phyloP scores from a whole-genome alignment of 53 echinoderm and acorn worm species.

The Holothuria scabra region DNA sequence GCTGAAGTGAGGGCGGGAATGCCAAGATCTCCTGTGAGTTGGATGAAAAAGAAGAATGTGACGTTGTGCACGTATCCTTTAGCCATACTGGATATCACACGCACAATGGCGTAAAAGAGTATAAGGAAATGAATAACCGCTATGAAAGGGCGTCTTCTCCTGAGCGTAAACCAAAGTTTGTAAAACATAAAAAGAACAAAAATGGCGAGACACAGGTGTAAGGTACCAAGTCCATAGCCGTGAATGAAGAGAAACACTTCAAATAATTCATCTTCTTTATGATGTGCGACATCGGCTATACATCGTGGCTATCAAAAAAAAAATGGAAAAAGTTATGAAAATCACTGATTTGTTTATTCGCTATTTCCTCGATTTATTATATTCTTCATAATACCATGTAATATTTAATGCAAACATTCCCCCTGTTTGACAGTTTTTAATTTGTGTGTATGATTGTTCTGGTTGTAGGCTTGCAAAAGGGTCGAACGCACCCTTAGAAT shows the following conservation, averaged over 20 bases:
- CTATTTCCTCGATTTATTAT: too few species aligned
- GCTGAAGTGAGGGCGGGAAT: constrained; percentile 28
- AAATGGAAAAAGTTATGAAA: neutral
- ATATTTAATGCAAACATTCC: too few species aligned
- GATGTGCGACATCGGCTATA: neutral
- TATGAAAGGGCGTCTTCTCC: constrained; percentile 8
- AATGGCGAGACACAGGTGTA: neutral
- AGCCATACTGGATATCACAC: neutral
- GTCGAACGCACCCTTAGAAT: too few species aligned
- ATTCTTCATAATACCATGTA: too few species aligned
- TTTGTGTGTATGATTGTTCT: too few species aligned
- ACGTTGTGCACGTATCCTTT: neutral
- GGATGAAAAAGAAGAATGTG: neutral
- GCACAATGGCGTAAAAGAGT: neutral
- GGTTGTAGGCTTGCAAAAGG: too few species aligned
- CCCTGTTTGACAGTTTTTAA: too few species aligned
- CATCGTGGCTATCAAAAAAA: neutral
- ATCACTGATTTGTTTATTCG: too few species aligned
- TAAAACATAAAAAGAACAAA: constrained; percentile 6
- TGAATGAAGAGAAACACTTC: neutral
- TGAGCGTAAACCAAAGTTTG: neutral
- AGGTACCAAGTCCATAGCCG: neutral
- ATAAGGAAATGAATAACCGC: neutral
- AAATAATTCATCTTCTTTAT: neutral
- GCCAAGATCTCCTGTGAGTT: constrained; percentile 11